Evolutionary conservation across 2,113 vertebrate species (phyloP).

Genomic region (Poecilia latipinna): DNA sequence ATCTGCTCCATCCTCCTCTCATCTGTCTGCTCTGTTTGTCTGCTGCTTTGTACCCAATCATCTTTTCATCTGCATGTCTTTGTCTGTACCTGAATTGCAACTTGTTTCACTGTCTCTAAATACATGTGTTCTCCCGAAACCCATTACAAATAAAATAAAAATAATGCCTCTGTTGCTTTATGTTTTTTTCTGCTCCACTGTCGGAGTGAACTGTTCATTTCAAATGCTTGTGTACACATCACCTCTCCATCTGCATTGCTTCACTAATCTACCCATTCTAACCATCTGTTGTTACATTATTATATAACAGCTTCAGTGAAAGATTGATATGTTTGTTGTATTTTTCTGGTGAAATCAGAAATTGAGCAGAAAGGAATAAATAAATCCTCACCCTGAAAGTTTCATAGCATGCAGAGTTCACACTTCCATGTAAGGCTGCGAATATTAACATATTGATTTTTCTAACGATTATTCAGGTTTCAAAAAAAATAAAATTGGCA

Average conservation of each 20-base stretch:
- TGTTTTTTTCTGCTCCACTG: constrained; percentile 32
- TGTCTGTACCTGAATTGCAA: constrained; percentile 5
- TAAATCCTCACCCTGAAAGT: constrained; percentile 12
- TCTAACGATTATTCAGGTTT: too few species aligned
- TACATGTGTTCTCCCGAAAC: constrained; percentile 35
- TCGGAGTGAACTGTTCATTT: constrained; percentile 41
- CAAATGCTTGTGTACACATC: constrained; percentile 36
- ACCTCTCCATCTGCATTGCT: constrained; percentile 16
- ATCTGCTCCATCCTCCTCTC: constrained; percentile 18
- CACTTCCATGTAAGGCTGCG: background rate
- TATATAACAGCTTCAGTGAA: constrained; percentile 27
- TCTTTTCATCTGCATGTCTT: constrained; percentile 55
- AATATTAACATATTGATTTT: too few species aligned
- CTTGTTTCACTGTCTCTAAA: constrained; percentile 24
- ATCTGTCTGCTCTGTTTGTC: constrained; percentile 21
- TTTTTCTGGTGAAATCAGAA: background rate
- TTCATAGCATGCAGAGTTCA: background rate
- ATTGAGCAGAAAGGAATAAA: background rate
- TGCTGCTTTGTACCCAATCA: constrained; percentile 43
- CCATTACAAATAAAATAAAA: constrained; percentile 26
- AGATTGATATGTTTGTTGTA: background rate
- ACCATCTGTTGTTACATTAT: constrained; percentile 48
- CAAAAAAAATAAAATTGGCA: too few species aligned
- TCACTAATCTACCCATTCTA: constrained; percentile 35
- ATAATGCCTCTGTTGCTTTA: constrained; percentile 54